Evolutionary conservation across 2,888 invertebrate genomes (phyloP).

Genomic region (Lymantria dispar): DNA sequence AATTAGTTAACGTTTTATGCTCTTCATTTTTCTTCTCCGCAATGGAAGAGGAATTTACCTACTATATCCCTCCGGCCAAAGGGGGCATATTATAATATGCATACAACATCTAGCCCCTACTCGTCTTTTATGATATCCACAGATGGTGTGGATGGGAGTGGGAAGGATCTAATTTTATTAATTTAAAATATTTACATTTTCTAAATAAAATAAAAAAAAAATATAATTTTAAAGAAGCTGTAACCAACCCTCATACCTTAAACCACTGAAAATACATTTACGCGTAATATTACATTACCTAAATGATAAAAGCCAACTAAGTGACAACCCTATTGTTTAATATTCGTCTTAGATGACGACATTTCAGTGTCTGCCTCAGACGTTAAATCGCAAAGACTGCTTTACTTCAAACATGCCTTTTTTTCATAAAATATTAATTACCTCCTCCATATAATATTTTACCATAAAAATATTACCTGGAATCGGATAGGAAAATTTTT

Average conservation of each 20-base stretch:
- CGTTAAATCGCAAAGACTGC: conserved; percentile 18
- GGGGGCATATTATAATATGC: no score
- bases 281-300: neutral
- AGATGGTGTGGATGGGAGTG: no score
- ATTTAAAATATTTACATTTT: no score
- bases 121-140: no score
- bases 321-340: conserved; percentile 21
- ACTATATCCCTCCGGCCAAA: no score
- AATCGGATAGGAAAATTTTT: neutral
- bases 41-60: no score
- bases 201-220: no score
- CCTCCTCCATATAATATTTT: neutral
- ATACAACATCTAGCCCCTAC: no score
- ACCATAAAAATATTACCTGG: neutral
- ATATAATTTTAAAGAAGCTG: no score
- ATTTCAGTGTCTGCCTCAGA: conserved; percentile 8
- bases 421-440: conserved; percentile 12
- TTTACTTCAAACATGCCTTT: conserved; percentile 31
- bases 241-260: neutral
- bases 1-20: no score
- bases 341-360: conserved; percentile 20
- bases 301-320: neutral
- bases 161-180: no score
- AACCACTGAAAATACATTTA: neutral
- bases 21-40: no score